Evolutionary conservation across 2,113 vertebrate genomes (phyloP).

Genomic region (Falcunculus frontatus): DNA sequence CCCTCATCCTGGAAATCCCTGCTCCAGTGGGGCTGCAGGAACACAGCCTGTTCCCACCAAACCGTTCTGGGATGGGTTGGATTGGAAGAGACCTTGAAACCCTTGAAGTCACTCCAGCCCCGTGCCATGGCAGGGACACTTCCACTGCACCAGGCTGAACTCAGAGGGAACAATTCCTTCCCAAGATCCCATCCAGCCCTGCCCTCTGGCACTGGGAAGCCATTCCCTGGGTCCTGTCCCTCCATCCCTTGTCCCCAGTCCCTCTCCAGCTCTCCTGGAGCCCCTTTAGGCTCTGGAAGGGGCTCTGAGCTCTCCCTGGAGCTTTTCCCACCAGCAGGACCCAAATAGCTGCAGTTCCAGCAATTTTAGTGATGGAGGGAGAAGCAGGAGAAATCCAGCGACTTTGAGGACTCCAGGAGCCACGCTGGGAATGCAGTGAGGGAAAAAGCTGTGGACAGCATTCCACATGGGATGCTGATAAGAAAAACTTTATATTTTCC

Average conservation of each 20-base stretch:
- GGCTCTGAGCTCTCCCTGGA: neutral
- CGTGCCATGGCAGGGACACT: neutral
- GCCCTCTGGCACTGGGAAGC: neutral
- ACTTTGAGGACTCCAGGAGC: neutral
- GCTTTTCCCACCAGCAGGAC: neutral
- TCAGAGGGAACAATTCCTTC: neutral
- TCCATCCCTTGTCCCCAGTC: neutral
- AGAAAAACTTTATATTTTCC: neutral
- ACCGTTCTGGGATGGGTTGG: neutral
- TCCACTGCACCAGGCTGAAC: neutral
- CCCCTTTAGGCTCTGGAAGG: neutral
- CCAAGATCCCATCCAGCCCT: accelerated
- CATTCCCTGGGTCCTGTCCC: neutral
- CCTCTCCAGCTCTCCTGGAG: neutral
- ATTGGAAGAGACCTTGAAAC: neutral
- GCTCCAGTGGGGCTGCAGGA: neutral
- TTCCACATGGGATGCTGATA: accelerated
- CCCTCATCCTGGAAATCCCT: neutral
- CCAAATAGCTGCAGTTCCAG: accelerated
- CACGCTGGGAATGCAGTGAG: neutral
- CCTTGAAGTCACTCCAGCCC: neutral
- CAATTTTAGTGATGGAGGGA: neutral
- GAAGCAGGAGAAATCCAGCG: neutral
- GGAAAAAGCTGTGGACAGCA: neutral
- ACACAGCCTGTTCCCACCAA: accelerated